phyloP scores from a whole-genome alignment of 2,888 invertebrate species.

The Deroplatys truncata region DNA sequence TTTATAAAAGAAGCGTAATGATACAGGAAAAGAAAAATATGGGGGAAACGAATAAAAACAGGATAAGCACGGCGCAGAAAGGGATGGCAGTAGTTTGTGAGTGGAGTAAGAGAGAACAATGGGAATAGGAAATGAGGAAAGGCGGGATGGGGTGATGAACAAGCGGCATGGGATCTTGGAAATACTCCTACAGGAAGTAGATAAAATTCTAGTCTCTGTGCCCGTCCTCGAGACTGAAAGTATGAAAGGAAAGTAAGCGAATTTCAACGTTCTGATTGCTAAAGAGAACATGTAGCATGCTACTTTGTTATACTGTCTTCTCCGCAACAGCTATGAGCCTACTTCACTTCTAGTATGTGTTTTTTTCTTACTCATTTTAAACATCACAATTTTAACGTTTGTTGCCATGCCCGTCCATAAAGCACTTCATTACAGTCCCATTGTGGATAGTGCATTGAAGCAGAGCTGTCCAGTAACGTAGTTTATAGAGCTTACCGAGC shows the following conservation, averaged over 20 bases:
- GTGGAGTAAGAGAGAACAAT: background rate
- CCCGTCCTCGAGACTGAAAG: background rate
- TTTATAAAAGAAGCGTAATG: conserved; percentile 8
- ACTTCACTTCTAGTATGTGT: background rate
- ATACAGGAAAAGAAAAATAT: conserved; percentile 8
- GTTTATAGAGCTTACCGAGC: too few species aligned
- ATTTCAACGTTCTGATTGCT: background rate
- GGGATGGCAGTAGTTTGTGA: too few species aligned
- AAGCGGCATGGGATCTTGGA: background rate
- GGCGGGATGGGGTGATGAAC: background rate
- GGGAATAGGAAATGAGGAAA: conserved; percentile 1
- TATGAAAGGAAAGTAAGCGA: background rate
- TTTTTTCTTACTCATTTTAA: too few species aligned
- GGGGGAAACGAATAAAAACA: conserved; percentile 9
- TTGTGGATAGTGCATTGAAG: too few species aligned
- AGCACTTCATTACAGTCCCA: too few species aligned
- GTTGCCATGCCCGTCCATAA: too few species aligned
- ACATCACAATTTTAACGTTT: background rate
- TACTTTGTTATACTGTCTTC: background rate
- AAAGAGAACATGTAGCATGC: background rate
- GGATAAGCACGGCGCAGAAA: background rate
- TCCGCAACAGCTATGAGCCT: background rate
- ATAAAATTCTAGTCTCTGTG: background rate
- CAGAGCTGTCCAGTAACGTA: too few species aligned
- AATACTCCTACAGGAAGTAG: background rate